phyloP scores from a whole-genome alignment of 2,888 invertebrate species.

The Eupithecia centaureata region DNA sequence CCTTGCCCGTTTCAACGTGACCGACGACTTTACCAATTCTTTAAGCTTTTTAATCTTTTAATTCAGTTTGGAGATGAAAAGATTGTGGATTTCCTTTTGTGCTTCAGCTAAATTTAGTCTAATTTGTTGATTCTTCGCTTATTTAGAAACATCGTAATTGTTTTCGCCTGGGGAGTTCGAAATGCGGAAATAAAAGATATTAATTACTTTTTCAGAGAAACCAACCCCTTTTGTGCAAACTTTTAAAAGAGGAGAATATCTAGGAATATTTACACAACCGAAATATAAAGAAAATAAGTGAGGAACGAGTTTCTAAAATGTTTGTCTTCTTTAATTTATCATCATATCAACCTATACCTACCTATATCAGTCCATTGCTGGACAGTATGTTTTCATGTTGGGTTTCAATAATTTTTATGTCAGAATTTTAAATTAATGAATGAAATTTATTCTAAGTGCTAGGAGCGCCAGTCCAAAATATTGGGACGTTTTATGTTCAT shows the following conservation, averaged over 20 bases:
- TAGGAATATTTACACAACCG: background rate
- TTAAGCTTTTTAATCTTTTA: conserved; percentile 9
- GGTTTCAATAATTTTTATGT: background rate
- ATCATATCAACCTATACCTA: too few relatives aligned
- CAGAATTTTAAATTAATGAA: background rate
- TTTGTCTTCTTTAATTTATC: background rate
- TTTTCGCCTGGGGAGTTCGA: background rate
- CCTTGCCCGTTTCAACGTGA: conserved; percentile 37
- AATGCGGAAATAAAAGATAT: background rate
- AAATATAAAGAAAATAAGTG: background rate
- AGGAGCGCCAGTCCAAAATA: too few relatives aligned
- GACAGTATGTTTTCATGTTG: background rate
- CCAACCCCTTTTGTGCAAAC: background rate
- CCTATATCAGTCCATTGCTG: too few relatives aligned
- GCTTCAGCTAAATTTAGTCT: background rate
- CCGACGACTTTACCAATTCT: conserved; percentile 32
- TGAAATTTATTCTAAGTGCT: background rate
- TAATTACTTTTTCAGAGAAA: background rate
- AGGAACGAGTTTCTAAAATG: background rate
- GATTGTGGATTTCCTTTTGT: conserved; percentile 3
- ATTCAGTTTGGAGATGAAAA: conserved; percentile 8
- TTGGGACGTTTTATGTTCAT: background rate
- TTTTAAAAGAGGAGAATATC: conserved; percentile 6
- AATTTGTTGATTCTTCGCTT: background rate
- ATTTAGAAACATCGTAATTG: conserved; percentile 4